Evolutionary conservation across 1,140 invertebrate species (phyloP).

Genomic region (Drosophila parvula): DNA sequence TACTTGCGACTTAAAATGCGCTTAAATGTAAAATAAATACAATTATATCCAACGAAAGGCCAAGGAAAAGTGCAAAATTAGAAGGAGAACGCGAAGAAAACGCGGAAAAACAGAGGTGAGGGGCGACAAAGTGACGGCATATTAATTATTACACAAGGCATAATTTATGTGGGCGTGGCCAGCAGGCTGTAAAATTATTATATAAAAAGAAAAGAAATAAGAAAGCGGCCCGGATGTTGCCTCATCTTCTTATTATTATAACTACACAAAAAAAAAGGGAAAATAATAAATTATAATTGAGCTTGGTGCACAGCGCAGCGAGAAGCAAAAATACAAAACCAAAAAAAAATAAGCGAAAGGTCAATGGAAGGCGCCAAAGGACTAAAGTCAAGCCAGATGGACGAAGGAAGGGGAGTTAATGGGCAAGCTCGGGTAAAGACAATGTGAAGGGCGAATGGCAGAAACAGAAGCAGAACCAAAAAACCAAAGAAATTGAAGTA

Average conservation of each 20-base stretch:
- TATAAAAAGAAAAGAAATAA: slow-evolving; percentile 42
- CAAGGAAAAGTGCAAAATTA: slow-evolving; percentile 70
- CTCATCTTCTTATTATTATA: slow-evolving; percentile 58
- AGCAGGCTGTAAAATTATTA: slow-evolving; percentile 57
- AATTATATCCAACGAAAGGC: slow-evolving; percentile 71
- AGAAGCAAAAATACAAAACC: neutral
- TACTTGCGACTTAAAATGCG: slow-evolving; percentile 78
- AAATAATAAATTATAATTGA: slow-evolving; percentile 81
- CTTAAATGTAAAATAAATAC: slow-evolving; percentile 82
- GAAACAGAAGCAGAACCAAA: slow-evolving; percentile 22
- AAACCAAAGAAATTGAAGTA: slow-evolving; percentile 47
- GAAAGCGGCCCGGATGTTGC: slow-evolving; percentile 53
- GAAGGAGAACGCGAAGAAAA: slow-evolving; percentile 24
- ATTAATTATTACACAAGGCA: slow-evolving; percentile 79
- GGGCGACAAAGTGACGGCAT: slow-evolving; percentile 63
- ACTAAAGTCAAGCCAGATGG: slow-evolving; percentile 43
- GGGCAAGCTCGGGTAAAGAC: slow-evolving; percentile 18
- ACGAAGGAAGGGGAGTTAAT: slow-evolving; percentile 2
- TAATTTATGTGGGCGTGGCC: slow-evolving; percentile 66
- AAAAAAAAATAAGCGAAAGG: slow-evolving; percentile 30
- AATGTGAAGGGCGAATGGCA: slow-evolving; percentile 30
- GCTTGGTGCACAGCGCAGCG: slow-evolving; percentile 42
- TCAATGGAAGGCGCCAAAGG: slow-evolving; percentile 54
- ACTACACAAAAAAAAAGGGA: slow-evolving; percentile 38
- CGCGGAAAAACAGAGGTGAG: slow-evolving; percentile 11